Percentiles rank a stretch among this genome's conserved stretches.
phyloP scores from a whole-genome alignment of 2,888 invertebrate genomes.

The Biston betularia region DNA sequence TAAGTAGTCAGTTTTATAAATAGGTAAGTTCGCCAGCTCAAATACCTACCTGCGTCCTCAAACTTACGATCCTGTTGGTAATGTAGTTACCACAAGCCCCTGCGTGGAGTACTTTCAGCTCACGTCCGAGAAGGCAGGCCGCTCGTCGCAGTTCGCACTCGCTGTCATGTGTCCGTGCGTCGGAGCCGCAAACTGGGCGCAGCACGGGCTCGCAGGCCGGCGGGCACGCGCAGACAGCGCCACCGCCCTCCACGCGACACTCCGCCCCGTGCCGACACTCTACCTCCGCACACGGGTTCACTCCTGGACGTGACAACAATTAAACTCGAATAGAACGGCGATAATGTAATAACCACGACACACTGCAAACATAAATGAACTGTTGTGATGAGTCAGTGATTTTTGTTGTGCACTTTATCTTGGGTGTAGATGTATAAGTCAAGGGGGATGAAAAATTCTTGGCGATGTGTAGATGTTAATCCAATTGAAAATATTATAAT shows the following conservation, averaged over 20 bases:
- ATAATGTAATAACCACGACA: too few relatives aligned
- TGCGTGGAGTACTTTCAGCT: slow-evolving; percentile 76
- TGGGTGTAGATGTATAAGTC: too few relatives aligned
- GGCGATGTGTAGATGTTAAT: too few relatives aligned
- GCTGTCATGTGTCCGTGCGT: slow-evolving; percentile 93
- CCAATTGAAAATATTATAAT: too few relatives aligned
- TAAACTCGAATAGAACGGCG: not conserved
- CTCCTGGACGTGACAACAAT: slow-evolving; percentile 78
- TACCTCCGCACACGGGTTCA: slow-evolving; percentile 93
- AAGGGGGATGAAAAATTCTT: too few relatives aligned
- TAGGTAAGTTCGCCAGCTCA: too few relatives aligned
- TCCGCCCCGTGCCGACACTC: slow-evolving; percentile 93
- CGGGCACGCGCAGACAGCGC: slow-evolving; percentile 94
- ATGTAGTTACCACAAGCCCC: slow-evolving; percentile 78
- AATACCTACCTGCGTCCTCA: too few relatives aligned
- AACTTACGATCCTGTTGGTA: not conserved
- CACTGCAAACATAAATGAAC: too few relatives aligned
- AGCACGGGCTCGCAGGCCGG: slow-evolving; percentile 92
- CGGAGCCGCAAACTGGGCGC: slow-evolving; percentile 94
- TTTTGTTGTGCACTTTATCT: too few relatives aligned
- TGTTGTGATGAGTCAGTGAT: too few relatives aligned
- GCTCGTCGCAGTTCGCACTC: slow-evolving; percentile 92
- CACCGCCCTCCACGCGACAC: slow-evolving; percentile 92
- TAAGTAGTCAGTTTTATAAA: too few relatives aligned
- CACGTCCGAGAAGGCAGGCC: slow-evolving; percentile 87